These are phyloP conservation scores for Acronicta psi DNA, from an alignment of 2,888 invertebrate genomes.

Conservation along the genomic window DNA sequence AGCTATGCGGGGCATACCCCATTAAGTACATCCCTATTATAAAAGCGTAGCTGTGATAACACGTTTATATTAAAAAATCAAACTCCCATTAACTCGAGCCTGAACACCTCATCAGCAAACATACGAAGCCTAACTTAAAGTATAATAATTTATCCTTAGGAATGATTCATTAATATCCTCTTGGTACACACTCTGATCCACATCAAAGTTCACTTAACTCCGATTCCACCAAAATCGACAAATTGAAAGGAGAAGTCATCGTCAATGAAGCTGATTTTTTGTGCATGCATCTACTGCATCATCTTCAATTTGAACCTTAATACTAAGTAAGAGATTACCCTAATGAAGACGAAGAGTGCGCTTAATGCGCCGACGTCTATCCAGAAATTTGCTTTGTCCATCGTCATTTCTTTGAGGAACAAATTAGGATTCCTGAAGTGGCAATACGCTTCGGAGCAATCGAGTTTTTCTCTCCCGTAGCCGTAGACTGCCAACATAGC, in stretches of 20 bases:
- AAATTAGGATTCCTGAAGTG: slow-evolving; percentile 94
- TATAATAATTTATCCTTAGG: slow-evolving; percentile 48
- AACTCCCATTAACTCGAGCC: slow-evolving; percentile 25
- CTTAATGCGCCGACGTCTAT: slow-evolving; percentile 95
- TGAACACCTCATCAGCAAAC: slow-evolving; percentile 43
- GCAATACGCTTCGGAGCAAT: slow-evolving; percentile 95
- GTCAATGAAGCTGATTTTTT: slow-evolving; percentile 61
- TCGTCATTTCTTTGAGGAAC: slow-evolving; percentile 95
- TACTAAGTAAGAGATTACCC: slow-evolving; percentile 94
- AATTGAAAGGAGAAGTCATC: slow-evolving; percentile 44
- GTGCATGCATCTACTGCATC: slow-evolving; percentile 82
- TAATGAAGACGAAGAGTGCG: slow-evolving; percentile 93
- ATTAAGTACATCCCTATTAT: slow-evolving; percentile 54
- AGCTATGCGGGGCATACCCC: slow-evolving; percentile 42
- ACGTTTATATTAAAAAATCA: slow-evolving; percentile 44
- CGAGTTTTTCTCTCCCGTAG: slow-evolving; percentile 93
- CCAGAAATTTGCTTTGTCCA: slow-evolving; percentile 94
- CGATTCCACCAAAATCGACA: slow-evolving; percentile 55
- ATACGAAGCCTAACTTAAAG: slow-evolving; percentile 47
- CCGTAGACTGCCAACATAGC: slow-evolving; percentile 97
- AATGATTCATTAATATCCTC: slow-evolving; percentile 55
- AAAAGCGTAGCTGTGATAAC: slow-evolving; percentile 56
- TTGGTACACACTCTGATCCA: slow-evolving; percentile 38
- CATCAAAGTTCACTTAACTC: slow-evolving; percentile 45
- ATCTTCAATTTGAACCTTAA: slow-evolving; percentile 93